Evolutionary conservation across 1,140 invertebrate species (phyloP), one percentile per base, ranked within the genome.

Genomic region (Drosophila takahashii): DNA sequence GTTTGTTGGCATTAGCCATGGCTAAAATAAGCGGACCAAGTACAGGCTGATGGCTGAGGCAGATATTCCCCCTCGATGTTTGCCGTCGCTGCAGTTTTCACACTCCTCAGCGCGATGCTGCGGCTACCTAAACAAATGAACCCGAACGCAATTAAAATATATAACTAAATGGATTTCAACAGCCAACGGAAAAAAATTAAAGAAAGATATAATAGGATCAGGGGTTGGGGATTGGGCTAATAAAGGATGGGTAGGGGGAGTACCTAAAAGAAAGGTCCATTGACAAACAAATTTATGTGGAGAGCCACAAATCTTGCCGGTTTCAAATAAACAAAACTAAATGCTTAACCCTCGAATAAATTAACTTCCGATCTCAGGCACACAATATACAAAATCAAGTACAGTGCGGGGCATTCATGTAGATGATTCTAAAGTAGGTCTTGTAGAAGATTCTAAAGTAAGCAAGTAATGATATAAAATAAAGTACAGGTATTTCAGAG

Each of bases 241-340:
- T 11, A 8, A 34, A 16, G 39, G 32, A 29, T 29, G n/a, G 18
- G 13, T 27, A 16, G 45, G 26, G 36, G 42, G n/a, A 11, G 22
- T 34, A 10, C 22, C 27, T 4, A 37, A 39, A 22, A 69, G 50
- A 69, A 69, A 71, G 62, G 67, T 61, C 39, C 73, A 86, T 81
- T 78, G 81, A 86, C 81, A 86, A 86, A 86, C 79, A 87, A 86
- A 86, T 86, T 86, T 86, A 86, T 86, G 81, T 72, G 58, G 57
- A 50, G 50, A 81, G 58, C 81, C 66, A 86, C 83, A 86, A 86
- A 86, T 86, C 81, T 87, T 75, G 50, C 18, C 37, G 48, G 64
- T 57, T 70, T 86, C 83, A 87, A 72, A 87, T 86, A 86, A 86
- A 86, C 81, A 86, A 87, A 86, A 66, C 53, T 76, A 61, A 81